These are phyloP conservation scores for Siniperca knerii DNA, from an alignment of 2,113 vertebrate genomes.

Conservation along the genomic window DNA sequence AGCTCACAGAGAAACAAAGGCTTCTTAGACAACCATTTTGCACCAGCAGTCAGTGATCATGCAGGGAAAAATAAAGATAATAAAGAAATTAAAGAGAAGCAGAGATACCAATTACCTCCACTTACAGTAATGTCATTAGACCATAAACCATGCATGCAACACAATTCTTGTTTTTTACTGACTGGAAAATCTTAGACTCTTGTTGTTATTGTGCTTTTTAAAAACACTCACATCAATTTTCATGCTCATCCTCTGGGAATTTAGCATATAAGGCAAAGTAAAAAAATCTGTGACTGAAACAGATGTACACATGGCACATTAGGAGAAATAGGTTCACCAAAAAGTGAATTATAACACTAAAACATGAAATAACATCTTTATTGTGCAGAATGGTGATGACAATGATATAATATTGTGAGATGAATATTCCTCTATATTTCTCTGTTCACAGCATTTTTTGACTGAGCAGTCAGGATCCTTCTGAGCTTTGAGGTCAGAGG, in stretches of 20 bases:
- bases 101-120: background rate
- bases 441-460: background rate
- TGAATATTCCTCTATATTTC: background rate
- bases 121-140: background rate
- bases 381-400: background rate
- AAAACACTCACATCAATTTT: background rate
- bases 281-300: background rate
- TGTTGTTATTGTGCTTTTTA: background rate
- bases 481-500: constrained; percentile 35
- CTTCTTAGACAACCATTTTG: background rate
- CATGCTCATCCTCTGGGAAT: background rate
- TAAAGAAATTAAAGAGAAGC: background rate
- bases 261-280: background rate
- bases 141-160: background rate
- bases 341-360: background rate
- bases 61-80: background rate
- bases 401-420: background rate
- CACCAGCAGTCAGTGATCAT: background rate
- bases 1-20: background rate
- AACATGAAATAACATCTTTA: background rate
- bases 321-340: background rate
- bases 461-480: background rate
- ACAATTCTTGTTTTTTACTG: background rate
- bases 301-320: background rate
- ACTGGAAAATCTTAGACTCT: background rate